Base-by-base conservation (phyloP, 2,113 vertebrate genomes). In the Sus scrofa region DNA sequence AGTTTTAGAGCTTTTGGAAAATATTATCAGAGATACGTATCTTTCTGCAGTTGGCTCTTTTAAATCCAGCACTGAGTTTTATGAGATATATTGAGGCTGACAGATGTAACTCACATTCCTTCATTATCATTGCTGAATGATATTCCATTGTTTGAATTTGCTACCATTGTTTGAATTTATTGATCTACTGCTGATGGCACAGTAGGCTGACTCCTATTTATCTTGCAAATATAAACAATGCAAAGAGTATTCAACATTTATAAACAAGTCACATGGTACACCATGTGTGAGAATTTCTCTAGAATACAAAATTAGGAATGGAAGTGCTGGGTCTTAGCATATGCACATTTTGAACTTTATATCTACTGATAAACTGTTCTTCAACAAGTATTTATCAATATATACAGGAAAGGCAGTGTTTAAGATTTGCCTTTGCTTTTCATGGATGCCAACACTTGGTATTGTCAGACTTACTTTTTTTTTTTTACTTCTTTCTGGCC, bases 1-100 rank as follows among this genome's bases (percentile, higher is more conserved):
- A 68, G 32, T 92, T 93, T 89, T 68, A 85, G 91, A 70, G 65
- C 22, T 89, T 74, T n/a, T 67, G 34, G 6, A 91, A 50, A 63
- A 77, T 81, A 32, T 5, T 74, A 60, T 52, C 27, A 67, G 20
- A 56, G 2, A 79, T 27, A 58, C 15, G 0, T 30, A 70, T 37
- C 88, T 90, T 95, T 37, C 50, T 82, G 4, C 0, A 39, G 6
- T 89, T 93, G 52, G 2, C 74, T 67, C 20, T 90, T 91, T 58
- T 19, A 70, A 78, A 58, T 52, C 3, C 26, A 91, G 8, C 30
- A 89, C 18, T 44, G 39, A 19, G 4, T 1, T 71, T 81, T 88
- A 1, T 71, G 27, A 91, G 30, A 52, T 65, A 83, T 19, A 84
- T 60, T 30, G 13, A 54, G 16, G 10, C 12, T 58, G 32, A 73